Evolutionary conservation across 2,888 invertebrate genomes (phyloP), one percentile per base, ranked within the genome.

Genomic region (Agrotis puta): DNA sequence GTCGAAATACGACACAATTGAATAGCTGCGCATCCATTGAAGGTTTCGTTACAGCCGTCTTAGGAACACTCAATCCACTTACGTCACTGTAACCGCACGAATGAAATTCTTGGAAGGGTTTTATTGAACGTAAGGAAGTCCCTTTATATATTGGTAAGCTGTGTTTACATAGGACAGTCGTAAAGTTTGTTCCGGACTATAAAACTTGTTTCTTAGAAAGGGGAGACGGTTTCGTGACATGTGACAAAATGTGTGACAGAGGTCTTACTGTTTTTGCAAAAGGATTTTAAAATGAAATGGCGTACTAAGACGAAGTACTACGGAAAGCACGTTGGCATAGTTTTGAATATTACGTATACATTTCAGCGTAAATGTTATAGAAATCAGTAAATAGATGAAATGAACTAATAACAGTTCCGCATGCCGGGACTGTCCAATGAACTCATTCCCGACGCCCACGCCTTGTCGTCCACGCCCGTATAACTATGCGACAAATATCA

Each of bases 351-450:
- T 54, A 69, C 51, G 58, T 33, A 53, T 58, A 58, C 11, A 33
- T 50, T 53, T 33, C 63, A 14, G 66, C 43, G 57, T 59, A 74
- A 43, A 57, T 70, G 63, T 57, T 75, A 58, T 63, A 70, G 67
- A 74, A 70, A 77, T 79, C 61, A 67, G 77, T 86, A 80, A 82
- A 85, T 76, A 83, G 81, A 83, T 82, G 64, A 73, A 81, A 65
- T 82, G 63, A 72, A 80, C 85, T 87, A 86, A 88, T 82, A 88
- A 87, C 89, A 87, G 89, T 94, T 95, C 94, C 94, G 94, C 94
- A 91, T 94, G 84, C 94, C 94, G 90, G 89, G 89, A 90, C 87
- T 92, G 93, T 93, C 92, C 93, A 90, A 89, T 93, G 93, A 92
- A 92, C 93, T 91, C 93, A 88, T 92, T 92, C 88, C 88, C 84